Percentiles rank a stretch among this genome's conserved stretches.
Conservation (phyloP, 2,113 vertebrate genomes). For the Sminthopsis crassicaudata region DNA sequence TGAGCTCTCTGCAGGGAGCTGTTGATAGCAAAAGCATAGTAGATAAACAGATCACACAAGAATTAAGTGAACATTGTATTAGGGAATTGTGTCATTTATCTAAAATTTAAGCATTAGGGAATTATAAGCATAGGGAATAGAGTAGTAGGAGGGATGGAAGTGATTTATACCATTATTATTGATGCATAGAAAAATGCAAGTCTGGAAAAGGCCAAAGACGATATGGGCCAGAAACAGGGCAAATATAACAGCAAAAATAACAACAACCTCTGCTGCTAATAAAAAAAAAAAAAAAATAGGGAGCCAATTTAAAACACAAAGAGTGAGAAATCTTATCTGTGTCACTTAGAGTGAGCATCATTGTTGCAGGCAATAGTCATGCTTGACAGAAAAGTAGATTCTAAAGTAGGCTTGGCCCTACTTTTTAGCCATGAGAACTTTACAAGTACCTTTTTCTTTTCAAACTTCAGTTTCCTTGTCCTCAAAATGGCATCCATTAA, state of each 20-base stretch:
- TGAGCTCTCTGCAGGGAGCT: constrained; percentile 5
- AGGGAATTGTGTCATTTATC: background rate
- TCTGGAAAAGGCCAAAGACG: background rate
- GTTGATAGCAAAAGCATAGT: background rate
- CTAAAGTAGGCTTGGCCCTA: background rate
- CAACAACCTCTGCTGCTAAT: background rate
- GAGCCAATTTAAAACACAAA: background rate
- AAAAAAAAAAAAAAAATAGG: background rate
- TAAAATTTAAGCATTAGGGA: too few species aligned
- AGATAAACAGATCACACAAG: background rate
- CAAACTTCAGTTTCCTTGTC: background rate
- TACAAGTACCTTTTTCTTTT: background rate
- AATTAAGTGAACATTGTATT: constrained; percentile 21
- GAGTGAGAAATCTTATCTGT: background rate
- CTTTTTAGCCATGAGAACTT: background rate
- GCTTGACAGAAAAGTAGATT: background rate
- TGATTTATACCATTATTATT: background rate
- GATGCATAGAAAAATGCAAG: background rate
- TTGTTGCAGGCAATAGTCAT: background rate
- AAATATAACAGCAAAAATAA: background rate
- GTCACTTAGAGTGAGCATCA: background rate
- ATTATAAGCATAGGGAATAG: too few species aligned
- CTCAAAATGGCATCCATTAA: background rate
- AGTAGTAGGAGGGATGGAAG: background rate
- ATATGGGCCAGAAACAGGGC: background rate